Evolutionary conservation across 2,888 invertebrate genomes (phyloP).

Genomic region (Drosophila recens): DNA sequence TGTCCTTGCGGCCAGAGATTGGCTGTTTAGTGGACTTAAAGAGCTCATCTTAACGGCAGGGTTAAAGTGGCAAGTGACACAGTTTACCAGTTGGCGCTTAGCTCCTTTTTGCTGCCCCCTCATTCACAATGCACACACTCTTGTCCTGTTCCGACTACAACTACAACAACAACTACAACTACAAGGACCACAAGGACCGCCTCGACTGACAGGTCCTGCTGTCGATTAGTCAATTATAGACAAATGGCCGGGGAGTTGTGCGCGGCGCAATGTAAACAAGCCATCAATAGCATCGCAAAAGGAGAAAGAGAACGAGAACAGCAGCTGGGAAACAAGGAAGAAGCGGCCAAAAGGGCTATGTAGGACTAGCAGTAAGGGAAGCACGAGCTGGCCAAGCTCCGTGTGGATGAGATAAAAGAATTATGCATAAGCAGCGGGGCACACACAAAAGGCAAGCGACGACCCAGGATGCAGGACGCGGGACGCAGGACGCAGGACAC

Average conservation of each 20-base stretch:
- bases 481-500: slow-evolving; percentile 36
- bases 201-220: slow-evolving; percentile 40
- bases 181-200: slow-evolving; percentile 7
- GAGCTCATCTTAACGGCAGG: slow-evolving; percentile 23
- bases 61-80: slow-evolving; percentile 52
- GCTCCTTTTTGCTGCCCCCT: slow-evolving; percentile 2
- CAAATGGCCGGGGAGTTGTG: slow-evolving; percentile 73
- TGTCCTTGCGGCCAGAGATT: slow-evolving; percentile 15
- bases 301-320: neutral
- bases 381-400: slow-evolving; percentile 11
- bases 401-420: slow-evolving; percentile 71
- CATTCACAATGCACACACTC: slow-evolving; percentile 32
- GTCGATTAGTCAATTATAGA: slow-evolving; percentile 79
- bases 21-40: slow-evolving; percentile 42
- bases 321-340: slow-evolving; percentile 5
- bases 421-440: slow-evolving; percentile 71
- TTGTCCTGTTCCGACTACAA: slow-evolving; percentile 8
- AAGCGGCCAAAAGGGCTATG: neutral
- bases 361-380: neutral
- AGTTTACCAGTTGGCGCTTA: slow-evolving; percentile 29
- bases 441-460: slow-evolving; percentile 49
- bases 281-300: slow-evolving; percentile 69
- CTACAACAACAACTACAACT: slow-evolving; percentile 1
- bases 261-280: slow-evolving; percentile 73
- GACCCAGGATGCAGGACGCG: slow-evolving; percentile 9